Percentiles rank a stretch among this genome's conserved stretches.
Conservation (phyloP, 2,888 invertebrate species). For the Pristionchus maxplancki region DNA sequence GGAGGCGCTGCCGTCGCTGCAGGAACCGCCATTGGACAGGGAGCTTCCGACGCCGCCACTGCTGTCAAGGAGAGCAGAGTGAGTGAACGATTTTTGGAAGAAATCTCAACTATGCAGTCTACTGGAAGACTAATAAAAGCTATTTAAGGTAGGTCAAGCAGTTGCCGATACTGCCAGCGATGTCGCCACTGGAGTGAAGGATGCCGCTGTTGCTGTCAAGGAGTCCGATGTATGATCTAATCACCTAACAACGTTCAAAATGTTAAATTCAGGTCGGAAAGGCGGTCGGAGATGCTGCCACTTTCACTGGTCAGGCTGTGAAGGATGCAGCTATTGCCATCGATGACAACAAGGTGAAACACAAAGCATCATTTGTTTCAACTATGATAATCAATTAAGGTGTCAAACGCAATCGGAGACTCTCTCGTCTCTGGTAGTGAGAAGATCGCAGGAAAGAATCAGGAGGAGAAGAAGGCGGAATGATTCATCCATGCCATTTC, state of each 20-base stretch:
- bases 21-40: background rate
- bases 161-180: background rate
- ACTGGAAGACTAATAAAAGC: too few relatives aligned
- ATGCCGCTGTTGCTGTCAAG: slow-evolving; percentile 4
- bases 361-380: too few relatives aligned
- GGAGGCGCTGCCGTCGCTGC: background rate
- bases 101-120: too few relatives aligned
- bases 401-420: slow-evolving; percentile 29
- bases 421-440: slow-evolving; percentile 32
- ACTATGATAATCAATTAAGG: background rate
- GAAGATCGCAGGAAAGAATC: slow-evolving; percentile 24
- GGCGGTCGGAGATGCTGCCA: background rate
- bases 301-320: slow-evolving; percentile 6
- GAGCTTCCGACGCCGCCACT: background rate
- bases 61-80: slow-evolving; percentile 33
- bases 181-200: slow-evolving; percentile 19
- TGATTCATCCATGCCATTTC: background rate
- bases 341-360: slow-evolving; percentile 1
- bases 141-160: background rate
- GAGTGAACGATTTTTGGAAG: too few relatives aligned
- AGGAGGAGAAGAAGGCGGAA: slow-evolving; percentile 27
- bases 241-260: background rate
- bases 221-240: background rate
- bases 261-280: slow-evolving; percentile 23
- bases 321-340: slow-evolving; percentile 10